Conservation (phyloP, 23 tunicate genomes). For the Ciona savignyi region DNA sequence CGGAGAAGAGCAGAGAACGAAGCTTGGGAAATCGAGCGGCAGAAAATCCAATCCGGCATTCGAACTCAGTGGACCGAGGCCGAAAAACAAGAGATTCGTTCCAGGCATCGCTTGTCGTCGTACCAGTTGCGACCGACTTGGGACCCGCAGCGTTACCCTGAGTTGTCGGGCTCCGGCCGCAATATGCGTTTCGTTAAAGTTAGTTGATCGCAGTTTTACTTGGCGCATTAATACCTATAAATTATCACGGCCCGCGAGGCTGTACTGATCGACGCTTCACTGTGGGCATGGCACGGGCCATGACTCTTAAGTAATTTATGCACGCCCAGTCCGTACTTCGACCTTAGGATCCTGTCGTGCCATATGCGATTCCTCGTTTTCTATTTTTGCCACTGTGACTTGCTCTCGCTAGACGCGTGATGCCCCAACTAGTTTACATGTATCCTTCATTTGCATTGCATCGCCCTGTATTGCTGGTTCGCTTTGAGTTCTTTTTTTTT, state of each 20-base stretch:
- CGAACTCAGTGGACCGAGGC: slow-evolving; percentile 39
- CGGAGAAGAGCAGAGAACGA: slow-evolving; percentile 34
- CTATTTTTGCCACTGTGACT: background rate
- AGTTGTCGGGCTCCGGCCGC: slow-evolving; percentile 66
- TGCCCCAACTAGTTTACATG: background rate
- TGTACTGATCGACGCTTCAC: background rate
- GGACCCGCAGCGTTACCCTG: slow-evolving; percentile 70
- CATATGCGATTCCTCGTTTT: background rate
- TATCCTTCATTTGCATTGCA: background rate
- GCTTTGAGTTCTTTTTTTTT: background rate
- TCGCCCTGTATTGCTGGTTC: background rate
- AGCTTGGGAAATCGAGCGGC: slow-evolving; percentile 58
- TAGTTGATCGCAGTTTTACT: background rate
- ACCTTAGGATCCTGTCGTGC: slow-evolving; percentile 1
- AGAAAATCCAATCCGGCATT: slow-evolving; percentile 28
- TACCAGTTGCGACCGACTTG: slow-evolving; percentile 31
- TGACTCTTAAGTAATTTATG: slow-evolving; percentile 1
- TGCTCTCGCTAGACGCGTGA: background rate
- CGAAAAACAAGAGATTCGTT: slow-evolving; percentile 38
- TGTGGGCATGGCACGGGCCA: background rate
- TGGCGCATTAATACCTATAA: background rate
- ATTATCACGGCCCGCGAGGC: background rate
- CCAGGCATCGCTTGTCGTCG: slow-evolving; percentile 13
- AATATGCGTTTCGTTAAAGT: slow-evolving; percentile 33
- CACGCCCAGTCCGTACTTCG: background rate